Conservation (phyloP, 1,140 invertebrate species). For the Sipha flava region DNA sequence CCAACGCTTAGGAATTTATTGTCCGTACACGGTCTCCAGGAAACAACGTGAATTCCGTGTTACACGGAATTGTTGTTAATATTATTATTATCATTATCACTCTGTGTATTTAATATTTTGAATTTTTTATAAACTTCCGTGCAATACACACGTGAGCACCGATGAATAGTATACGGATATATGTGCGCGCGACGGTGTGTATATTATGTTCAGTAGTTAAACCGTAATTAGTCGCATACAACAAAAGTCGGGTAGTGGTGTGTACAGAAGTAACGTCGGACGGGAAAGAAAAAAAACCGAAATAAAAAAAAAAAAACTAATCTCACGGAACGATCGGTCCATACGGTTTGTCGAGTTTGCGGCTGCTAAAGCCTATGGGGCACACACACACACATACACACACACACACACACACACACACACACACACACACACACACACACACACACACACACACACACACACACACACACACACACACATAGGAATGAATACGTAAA, state of each 20-base stretch:
- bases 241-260: not conserved
- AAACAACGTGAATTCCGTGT: not conserved
- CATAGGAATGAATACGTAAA: no score
- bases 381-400: no score
- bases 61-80: no score
- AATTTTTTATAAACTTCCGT: no score
- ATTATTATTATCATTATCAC: not conserved
- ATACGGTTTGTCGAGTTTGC: not conserved
- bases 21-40: not conserved
- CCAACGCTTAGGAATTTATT: not conserved
- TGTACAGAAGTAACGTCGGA: not conserved
- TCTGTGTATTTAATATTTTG: not conserved
- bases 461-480: no score
- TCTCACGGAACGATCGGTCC: not conserved
- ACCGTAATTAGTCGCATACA: conserved; percentile 20
- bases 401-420: no score
- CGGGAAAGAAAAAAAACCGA: not conserved
- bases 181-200: no score
- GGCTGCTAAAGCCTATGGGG: not conserved
- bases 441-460: no score
- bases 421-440: no score
- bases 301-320: not conserved
- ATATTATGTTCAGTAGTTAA: not conserved
- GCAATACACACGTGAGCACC: no score
- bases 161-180: no score